Percentiles rank a stretch among this genome's conserved stretches.
Conservation (phyloP, 1,140 invertebrate species). For the Atta texana region DNA sequence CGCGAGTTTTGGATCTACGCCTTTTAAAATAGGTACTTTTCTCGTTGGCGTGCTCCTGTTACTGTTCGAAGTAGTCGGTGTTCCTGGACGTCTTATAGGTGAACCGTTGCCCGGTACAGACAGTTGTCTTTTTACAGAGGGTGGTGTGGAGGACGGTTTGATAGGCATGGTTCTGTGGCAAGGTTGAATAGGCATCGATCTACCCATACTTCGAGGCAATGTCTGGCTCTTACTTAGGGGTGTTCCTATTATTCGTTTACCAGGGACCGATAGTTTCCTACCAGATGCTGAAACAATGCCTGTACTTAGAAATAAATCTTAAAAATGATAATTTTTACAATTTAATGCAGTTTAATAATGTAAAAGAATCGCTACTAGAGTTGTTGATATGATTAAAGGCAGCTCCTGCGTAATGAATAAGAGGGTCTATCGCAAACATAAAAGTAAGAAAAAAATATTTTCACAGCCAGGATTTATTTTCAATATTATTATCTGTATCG, state of each 20-base stretch:
- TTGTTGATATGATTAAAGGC: conserved; percentile 36
- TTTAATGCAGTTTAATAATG: neutral
- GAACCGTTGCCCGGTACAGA: conserved; percentile 90
- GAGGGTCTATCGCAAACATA: conserved; percentile 49
- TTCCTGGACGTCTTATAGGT: conserved; percentile 88
- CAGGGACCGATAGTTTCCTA: conserved; percentile 90
- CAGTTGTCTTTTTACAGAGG: conserved; percentile 92
- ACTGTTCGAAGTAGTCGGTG: conserved; percentile 84
- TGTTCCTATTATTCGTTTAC: conserved; percentile 88
- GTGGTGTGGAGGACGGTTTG: conserved; percentile 92
- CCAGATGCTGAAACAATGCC: conserved; percentile 88
- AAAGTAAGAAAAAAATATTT: conserved; percentile 50
- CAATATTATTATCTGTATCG: neutral
- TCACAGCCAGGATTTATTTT: conserved; percentile 25
- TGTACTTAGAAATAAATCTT: conserved; percentile 13
- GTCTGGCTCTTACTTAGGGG: conserved; percentile 93
- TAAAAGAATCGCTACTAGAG: neutral
- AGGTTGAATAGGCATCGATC: conserved; percentile 87
- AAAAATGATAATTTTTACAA: neutral
- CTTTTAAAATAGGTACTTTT: conserved; percentile 88
- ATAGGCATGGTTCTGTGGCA: conserved; percentile 87
- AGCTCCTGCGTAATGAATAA: conserved; percentile 24
- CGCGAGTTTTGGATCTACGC: conserved; percentile 96
- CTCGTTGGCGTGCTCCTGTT: conserved; percentile 82
- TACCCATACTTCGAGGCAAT: conserved; percentile 93